These are phyloP conservation scores for Channa argus DNA, from an alignment of 2,113 vertebrate genomes.

Conservation along the genomic window DNA sequence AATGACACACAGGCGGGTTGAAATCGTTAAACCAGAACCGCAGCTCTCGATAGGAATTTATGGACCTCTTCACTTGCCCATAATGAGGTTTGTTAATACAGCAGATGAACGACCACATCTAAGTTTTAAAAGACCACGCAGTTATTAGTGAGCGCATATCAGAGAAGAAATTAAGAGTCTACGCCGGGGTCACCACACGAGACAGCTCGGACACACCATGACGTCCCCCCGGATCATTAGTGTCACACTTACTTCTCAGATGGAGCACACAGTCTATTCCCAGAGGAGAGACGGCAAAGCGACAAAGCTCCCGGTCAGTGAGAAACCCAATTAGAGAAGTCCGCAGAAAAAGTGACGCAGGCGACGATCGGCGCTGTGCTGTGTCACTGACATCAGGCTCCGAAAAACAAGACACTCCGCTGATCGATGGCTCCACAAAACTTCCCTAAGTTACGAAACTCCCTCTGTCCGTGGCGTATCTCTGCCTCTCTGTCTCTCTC, in stretches of 20 bases:
- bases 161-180: background rate
- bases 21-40: slow-evolving; percentile 1
- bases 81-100: background rate
- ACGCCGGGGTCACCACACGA: background rate
- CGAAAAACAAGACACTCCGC: slow-evolving; percentile 35
- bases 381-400: slow-evolving; percentile 54
- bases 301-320: slow-evolving; percentile 5
- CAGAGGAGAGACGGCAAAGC: slow-evolving; percentile 5
- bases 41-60: slow-evolving; percentile 5
- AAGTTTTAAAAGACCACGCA: slow-evolving; percentile 11
- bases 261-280: slow-evolving; percentile 32
- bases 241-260: slow-evolving; percentile 55
- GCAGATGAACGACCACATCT: background rate
- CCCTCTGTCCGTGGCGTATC: background rate
- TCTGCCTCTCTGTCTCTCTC: slow-evolving; percentile 3
- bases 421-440: slow-evolving; percentile 64
- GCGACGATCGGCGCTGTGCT: slow-evolving; percentile 21
- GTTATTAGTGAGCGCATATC: background rate
- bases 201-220: background rate
- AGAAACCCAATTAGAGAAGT: slow-evolving; percentile 24
- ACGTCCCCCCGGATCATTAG: background rate
- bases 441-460: slow-evolving; percentile 72
- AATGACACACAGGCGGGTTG: background rate
- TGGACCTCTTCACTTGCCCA: background rate
- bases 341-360: slow-evolving; percentile 67